Percentiles rank a stretch among this genome's conserved stretches.
phyloP scores from a whole-genome alignment of 2,888 invertebrate genomes.

The Cataglyphis albicans region DNA sequence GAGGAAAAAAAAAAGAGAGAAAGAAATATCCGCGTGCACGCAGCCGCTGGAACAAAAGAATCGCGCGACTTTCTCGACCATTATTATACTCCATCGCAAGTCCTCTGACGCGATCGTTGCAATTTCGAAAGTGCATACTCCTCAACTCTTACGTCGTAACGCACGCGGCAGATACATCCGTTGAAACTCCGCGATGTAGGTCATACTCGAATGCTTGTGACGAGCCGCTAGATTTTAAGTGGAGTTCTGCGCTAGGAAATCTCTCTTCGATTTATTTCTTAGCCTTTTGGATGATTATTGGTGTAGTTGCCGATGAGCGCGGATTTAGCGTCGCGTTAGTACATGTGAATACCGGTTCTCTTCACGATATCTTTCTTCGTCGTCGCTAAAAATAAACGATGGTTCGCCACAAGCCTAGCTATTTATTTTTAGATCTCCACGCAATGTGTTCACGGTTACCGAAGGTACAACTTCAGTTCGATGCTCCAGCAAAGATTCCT shows the following conservation, averaged over 20 bases:
- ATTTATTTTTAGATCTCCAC: constrained; percentile 44
- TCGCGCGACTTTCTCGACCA: constrained; percentile 34
- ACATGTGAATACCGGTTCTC: constrained; percentile 28
- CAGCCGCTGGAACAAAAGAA: constrained; percentile 33
- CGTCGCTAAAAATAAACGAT: constrained; percentile 44
- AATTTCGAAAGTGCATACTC: constrained; percentile 31
- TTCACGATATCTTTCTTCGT: constrained; percentile 28
- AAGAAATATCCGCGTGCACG: constrained; percentile 14
- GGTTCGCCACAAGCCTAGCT: constrained; percentile 25
- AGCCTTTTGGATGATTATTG: not conserved
- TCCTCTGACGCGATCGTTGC: constrained; percentile 13
- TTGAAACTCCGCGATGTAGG: constrained; percentile 2
- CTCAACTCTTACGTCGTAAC: not conserved
- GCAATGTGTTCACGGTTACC: constrained; percentile 35
- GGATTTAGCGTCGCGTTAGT: not conserved
- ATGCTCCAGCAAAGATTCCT: constrained; percentile 17
- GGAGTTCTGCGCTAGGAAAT: not conserved
- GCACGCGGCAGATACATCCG: not conserved
- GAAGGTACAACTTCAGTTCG: constrained; percentile 37
- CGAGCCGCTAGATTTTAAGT: not conserved
- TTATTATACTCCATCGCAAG: not conserved
- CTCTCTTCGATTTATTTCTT: not conserved
- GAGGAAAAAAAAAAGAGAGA: not conserved
- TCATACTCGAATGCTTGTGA: not conserved
- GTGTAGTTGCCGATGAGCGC: not conserved